Conservation (phyloP, 2,888 invertebrate species). For the Biston betularia region DNA sequence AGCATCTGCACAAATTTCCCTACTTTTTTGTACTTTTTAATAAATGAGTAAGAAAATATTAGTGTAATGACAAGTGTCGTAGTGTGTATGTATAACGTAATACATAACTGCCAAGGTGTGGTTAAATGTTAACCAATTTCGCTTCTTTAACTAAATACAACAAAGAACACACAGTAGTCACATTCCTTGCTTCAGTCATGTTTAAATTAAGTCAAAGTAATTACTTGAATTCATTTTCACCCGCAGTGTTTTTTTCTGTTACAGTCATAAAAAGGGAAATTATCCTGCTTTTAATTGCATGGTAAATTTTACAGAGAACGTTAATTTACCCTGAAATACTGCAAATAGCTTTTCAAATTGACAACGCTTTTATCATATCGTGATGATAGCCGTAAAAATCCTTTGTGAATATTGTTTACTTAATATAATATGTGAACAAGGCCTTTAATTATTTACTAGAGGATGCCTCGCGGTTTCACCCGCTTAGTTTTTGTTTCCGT, state of each 20-base stretch:
- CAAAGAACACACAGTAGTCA: background rate
- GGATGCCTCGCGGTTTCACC: too few relatives aligned
- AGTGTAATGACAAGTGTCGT: too few relatives aligned
- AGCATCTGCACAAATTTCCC: too few relatives aligned
- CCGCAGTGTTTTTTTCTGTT: constrained; percentile 49
- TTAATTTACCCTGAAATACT: constrained; percentile 73
- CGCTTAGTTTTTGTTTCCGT: too few relatives aligned
- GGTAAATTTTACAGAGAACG: constrained; percentile 69
- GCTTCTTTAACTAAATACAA: background rate
- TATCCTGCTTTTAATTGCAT: constrained; percentile 69
- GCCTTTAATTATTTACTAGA: too few relatives aligned
- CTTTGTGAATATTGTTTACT: background rate
- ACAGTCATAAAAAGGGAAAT: constrained; percentile 68
- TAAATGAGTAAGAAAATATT: too few relatives aligned
- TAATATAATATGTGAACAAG: too few relatives aligned
- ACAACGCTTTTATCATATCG: constrained; percentile 6
- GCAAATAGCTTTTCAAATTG: constrained; percentile 67
- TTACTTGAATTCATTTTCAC: constrained; percentile 29
- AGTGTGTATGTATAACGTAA: too few relatives aligned
- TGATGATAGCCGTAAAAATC: background rate
- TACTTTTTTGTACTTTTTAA: too few relatives aligned
- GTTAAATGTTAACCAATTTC: too few relatives aligned
- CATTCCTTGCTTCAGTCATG: constrained; percentile 10
- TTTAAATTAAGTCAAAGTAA: constrained; percentile 31
- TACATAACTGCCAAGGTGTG: too few relatives aligned